Percentiles rank a stretch among this genome's conserved stretches.
phyloP scores from a whole-genome alignment of 2,888 invertebrate genomes.

The Imbricaverruca yamaguchii region DNA sequence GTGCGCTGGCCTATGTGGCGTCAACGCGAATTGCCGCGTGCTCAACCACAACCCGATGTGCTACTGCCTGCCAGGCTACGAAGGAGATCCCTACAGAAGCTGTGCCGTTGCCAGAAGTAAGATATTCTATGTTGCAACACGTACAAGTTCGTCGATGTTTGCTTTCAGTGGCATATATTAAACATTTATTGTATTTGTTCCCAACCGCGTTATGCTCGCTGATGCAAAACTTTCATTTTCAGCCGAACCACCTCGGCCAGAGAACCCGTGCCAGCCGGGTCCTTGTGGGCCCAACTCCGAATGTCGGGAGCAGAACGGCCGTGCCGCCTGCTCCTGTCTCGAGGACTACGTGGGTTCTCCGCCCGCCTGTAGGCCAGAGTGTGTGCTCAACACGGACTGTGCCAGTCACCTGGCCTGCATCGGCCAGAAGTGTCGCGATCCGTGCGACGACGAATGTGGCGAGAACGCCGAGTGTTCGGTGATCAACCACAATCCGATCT shows the following conservation, averaged over 20 bases:
- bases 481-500: slow-evolving; percentile 60
- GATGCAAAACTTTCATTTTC: too few relatives aligned
- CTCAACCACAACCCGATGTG: slow-evolving; percentile 44
- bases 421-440: slow-evolving; percentile 53
- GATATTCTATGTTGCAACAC: background rate
- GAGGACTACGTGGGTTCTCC: slow-evolving; percentile 66
- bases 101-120: slow-evolving; percentile 51
- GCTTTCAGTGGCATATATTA: too few relatives aligned
- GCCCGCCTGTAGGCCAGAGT: slow-evolving; percentile 61
- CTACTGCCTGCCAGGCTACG: slow-evolving; percentile 63
- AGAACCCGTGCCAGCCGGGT: slow-evolving; percentile 50
- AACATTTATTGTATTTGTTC: too few relatives aligned
- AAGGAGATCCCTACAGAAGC: slow-evolving; percentile 59
- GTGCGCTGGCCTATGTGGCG: slow-evolving; percentile 52
- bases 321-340: slow-evolving; percentile 60
- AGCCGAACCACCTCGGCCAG: slow-evolving; percentile 32
- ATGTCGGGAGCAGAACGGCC: slow-evolving; percentile 46
- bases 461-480: slow-evolving; percentile 62
- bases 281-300: slow-evolving; percentile 73
- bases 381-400: slow-evolving; percentile 63
- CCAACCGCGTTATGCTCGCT: too few relatives aligned
- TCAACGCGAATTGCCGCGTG: slow-evolving; percentile 36
- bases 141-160: too few relatives aligned
- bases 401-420: slow-evolving; percentile 61
- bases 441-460: slow-evolving; percentile 52